Evolutionary conservation across 1,140 invertebrate genomes (phyloP).

Genomic region (Drosophila punjabiensis): DNA sequence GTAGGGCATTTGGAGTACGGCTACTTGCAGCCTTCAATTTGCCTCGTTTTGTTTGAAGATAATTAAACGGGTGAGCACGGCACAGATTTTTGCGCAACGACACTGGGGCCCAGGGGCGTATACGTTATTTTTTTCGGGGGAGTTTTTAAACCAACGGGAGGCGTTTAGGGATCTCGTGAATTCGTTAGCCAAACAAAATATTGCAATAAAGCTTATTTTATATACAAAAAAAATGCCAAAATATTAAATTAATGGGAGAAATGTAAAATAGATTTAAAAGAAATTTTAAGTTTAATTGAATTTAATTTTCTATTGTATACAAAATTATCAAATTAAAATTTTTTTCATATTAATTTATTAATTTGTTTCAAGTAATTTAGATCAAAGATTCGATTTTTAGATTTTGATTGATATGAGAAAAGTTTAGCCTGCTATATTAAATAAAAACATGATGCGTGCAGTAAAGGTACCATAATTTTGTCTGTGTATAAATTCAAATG

Average conservation of each 20-base stretch:
- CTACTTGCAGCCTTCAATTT: constrained; percentile 37
- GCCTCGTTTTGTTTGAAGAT: constrained; percentile 58
- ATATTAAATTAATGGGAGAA: not conserved
- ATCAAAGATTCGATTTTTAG: no score
- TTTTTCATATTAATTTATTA: not conserved
- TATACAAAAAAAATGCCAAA: not conserved
- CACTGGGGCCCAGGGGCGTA: not conserved
- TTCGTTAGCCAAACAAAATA: not conserved
- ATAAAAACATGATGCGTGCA: no score
- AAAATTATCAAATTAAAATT: not conserved
- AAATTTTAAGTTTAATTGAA: no score
- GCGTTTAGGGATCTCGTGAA: not conserved
- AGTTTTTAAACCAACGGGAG: not conserved
- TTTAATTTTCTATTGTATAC: not conserved
- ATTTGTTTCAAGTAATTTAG: not conserved
- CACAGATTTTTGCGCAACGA: constrained; percentile 2
- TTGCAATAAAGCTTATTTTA: no score
- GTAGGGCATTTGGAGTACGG: constrained; percentile 52
- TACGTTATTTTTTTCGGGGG: not conserved
- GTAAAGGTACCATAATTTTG: not conserved
- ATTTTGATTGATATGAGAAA: not conserved
- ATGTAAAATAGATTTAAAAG: no score
- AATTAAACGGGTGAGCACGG: constrained; percentile 47
- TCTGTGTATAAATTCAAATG: not conserved
- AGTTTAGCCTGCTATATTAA: not conserved